Percentiles rank a stretch among this genome's conserved stretches.
These are phyloP conservation scores for Lasioglossum villosulum DNA, from an alignment of 2,888 invertebrate species.

Conservation along the genomic window DNA sequence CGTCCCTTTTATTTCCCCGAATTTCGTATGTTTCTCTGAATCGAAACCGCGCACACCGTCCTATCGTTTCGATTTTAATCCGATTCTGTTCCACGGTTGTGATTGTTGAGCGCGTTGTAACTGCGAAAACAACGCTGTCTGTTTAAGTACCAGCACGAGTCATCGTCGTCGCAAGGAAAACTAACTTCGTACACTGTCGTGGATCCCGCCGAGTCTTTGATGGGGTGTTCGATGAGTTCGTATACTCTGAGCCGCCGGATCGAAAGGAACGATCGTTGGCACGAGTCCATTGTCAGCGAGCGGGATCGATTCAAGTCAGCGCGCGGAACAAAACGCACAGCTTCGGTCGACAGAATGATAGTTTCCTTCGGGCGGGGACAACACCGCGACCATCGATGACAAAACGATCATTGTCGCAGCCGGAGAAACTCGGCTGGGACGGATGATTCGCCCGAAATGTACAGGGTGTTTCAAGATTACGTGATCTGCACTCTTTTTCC, in stretches of 20 bases:
- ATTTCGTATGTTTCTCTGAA: neutral
- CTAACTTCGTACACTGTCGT: neutral
- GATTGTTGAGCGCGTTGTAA: neutral
- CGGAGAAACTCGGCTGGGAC: neutral
- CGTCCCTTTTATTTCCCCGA: neutral
- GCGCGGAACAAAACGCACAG: conserved; percentile 7
- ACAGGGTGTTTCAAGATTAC: no score
- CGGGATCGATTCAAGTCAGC: conserved; percentile 1
- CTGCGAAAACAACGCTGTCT: neutral
- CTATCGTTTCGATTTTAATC: neutral
- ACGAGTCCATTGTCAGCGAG: neutral
- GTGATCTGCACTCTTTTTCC: no score
- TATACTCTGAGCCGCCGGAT: neutral
- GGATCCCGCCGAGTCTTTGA: conserved; percentile 12
- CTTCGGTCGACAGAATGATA: conserved; percentile 1
- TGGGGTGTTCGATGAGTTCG: neutral
- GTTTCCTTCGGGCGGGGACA: neutral
- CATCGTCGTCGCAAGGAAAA: neutral
- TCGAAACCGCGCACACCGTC: neutral
- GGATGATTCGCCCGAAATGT: neutral
- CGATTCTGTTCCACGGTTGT: neutral
- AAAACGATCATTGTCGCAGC: neutral
- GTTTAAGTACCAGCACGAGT: neutral
- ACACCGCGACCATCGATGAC: neutral
- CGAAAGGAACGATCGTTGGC: conserved; percentile 12